A percentile compares a stretch with the other conserved stretches of the same genome.
Conservation (phyloP, 2,797 vertebrate genomes). For the Eupleurogrammus muticus region DNA sequence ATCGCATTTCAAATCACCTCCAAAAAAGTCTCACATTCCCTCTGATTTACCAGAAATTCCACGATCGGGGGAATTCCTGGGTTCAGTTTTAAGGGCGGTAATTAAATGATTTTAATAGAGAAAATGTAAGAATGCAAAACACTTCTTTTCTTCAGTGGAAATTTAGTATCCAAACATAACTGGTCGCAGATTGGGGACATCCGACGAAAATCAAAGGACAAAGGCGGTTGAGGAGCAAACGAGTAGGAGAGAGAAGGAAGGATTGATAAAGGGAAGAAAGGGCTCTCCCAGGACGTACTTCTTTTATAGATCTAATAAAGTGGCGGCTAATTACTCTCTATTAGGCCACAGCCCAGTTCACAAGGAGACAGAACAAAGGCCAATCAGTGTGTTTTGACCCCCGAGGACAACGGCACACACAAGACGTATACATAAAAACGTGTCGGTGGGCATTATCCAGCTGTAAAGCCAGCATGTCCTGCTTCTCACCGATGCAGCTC, state of each 20-base stretch:
- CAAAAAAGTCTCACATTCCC: neutral
- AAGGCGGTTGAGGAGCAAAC: constrained; percentile 7
- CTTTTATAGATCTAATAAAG: constrained; percentile 50
- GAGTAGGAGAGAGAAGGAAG: constrained; percentile 1
- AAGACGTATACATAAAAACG: constrained; percentile 5
- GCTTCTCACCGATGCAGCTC: constrained; percentile 22
- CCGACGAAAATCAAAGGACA: constrained; percentile 20
- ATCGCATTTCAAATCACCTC: too few relatives aligned
- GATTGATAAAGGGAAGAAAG: neutral
- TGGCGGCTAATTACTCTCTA: constrained; percentile 33
- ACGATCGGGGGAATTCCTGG: neutral
- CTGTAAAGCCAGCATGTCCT: constrained; percentile 38
- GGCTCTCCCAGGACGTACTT: constrained; percentile 4
- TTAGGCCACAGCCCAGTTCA: constrained; percentile 20
- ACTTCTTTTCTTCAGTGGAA: neutral
- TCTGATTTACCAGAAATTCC: neutral
- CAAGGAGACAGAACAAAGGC: constrained; percentile 31
- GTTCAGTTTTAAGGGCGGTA: neutral
- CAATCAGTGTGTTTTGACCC: neutral
- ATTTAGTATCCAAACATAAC: neutral
- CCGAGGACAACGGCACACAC: constrained; percentile 26
- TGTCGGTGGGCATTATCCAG: constrained; percentile 24
- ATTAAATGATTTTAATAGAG: neutral
- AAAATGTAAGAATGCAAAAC: neutral
- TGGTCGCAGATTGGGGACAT: neutral